Conservation (phyloP, 2,797 vertebrate genomes). For the Myotis myotis region DNA sequence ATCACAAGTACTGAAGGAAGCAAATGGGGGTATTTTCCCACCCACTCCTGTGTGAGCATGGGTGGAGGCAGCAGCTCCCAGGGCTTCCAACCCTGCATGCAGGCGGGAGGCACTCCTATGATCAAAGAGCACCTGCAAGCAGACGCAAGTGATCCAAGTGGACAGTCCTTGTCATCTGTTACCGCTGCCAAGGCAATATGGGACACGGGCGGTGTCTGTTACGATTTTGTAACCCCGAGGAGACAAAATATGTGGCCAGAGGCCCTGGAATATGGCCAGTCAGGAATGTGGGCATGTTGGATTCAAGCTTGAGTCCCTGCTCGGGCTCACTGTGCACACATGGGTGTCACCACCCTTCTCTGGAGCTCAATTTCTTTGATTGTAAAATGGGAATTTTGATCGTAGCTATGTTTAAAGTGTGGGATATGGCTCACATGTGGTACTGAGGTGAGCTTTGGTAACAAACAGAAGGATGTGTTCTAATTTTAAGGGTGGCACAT, state of each 20-base stretch:
- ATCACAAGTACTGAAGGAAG: neutral
- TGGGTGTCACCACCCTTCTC: neutral
- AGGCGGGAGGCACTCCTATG: neutral
- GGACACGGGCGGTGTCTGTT: neutral
- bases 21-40: neutral
- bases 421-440: neutral
- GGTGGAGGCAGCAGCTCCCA: neutral
- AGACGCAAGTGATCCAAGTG: neutral
- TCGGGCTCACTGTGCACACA: neutral
- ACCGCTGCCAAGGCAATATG: neutral
- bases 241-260: neutral
- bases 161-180: neutral
- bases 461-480: neutral
- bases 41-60: neutral
- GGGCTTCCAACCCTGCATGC: too few relatives aligned
- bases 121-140: neutral
- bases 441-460: neutral
- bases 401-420: neutral
- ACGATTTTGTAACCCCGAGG: neutral
- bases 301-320: neutral
- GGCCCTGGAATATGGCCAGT: neutral
- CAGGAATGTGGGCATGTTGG: neutral
- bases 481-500: neutral
- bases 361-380: neutral
- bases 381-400: neutral